Evolutionary conservation across 2,797 vertebrate species (phyloP).

Genomic region (Podarcis siculus): DNA sequence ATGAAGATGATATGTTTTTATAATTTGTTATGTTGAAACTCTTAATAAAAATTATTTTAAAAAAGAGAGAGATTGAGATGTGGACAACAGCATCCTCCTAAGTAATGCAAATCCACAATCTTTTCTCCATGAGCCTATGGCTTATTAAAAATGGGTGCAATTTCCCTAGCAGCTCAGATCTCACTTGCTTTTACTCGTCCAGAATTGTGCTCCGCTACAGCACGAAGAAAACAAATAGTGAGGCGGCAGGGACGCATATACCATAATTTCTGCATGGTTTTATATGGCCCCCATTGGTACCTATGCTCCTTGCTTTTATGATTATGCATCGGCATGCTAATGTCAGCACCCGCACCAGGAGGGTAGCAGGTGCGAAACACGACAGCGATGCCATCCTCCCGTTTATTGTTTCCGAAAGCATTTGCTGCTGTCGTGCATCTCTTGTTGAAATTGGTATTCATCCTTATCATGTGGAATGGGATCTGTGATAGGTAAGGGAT

Average conservation of each 20-base stretch:
- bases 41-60: too few species aligned
- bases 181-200: constrained; percentile 1
- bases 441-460: constrained; percentile 33
- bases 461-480: background rate
- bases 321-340: constrained; percentile 26
- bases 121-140: background rate
- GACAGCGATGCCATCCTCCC: background rate
- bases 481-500: background rate
- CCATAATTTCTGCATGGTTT: constrained; percentile 4
- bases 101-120: background rate
- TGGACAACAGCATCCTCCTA: background rate
- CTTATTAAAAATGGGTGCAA: background rate
- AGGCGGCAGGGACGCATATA: background rate
- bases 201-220: constrained; percentile 5
- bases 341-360: constrained; percentile 18
- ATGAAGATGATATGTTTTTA: too few species aligned
- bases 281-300: background rate
- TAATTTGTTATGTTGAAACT: too few species aligned
- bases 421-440: background rate
- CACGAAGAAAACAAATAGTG: background rate
- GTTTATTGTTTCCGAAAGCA: constrained; percentile 14
- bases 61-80: too few species aligned
- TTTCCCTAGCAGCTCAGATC: rapidly evolving
- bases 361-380: constrained; percentile 28
- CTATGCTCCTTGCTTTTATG: constrained; percentile 19